Evolutionary conservation across 2,888 invertebrate species (phyloP).

Genomic region (Conus canariensis): DNA sequence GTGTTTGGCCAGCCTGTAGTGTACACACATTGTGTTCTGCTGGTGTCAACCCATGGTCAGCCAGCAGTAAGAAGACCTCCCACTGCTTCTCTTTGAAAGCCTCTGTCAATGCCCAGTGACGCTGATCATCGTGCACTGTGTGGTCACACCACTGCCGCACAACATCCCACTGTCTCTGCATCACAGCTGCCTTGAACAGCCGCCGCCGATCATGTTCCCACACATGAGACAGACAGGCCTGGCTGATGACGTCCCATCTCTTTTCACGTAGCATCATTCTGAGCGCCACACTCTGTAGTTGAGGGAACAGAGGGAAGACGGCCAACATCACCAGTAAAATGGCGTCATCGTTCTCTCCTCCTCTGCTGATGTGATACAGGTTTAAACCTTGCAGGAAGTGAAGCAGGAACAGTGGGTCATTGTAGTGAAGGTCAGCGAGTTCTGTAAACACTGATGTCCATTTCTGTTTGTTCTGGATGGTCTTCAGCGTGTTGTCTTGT

Average conservation of each 20-base stretch:
- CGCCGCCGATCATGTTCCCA: not conserved
- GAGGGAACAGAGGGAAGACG: slow-evolving; percentile 3
- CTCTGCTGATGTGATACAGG: not conserved
- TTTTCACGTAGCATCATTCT: not conserved
- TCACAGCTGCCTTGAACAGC: slow-evolving; percentile 32
- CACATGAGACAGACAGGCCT: slow-evolving; percentile 14
- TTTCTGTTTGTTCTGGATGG: slow-evolving; percentile 1
- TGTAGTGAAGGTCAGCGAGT: not conserved
- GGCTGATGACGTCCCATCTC: slow-evolving; percentile 5
- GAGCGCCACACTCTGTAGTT: slow-evolving; percentile 8
- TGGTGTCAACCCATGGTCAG: slow-evolving; percentile 11
- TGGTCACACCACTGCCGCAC: slow-evolving; percentile 31
- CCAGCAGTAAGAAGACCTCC: slow-evolving; percentile 16
- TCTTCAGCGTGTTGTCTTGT: not conserved
- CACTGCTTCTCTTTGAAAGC: slow-evolving; percentile 21
- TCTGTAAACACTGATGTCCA: not conserved
- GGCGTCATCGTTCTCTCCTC: not conserved
- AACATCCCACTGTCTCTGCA: slow-evolving; percentile 22
- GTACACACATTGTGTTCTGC: not conserved
- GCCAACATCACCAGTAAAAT: not conserved
- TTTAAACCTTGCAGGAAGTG: not conserved
- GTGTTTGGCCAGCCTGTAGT: slow-evolving; percentile 12
- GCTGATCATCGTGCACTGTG: slow-evolving; percentile 17
- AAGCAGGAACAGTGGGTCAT: not conserved
- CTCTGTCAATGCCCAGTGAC: slow-evolving; percentile 24